phyloP scores from a whole-genome alignment of 1,140 invertebrate species.

The Melipona quadrifasciata region DNA sequence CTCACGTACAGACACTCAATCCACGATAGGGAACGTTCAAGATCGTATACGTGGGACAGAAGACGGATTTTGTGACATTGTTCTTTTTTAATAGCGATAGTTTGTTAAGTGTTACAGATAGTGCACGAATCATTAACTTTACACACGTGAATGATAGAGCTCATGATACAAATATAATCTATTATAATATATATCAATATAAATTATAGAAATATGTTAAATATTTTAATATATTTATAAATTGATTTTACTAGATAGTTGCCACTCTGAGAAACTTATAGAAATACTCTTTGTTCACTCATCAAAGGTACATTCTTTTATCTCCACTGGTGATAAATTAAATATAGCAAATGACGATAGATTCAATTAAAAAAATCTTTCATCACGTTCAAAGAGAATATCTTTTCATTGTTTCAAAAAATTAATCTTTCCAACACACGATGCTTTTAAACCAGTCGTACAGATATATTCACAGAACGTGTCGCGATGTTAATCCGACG shows the following conservation, averaged over 20 bases:
- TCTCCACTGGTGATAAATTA: neutral
- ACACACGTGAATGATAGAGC: too few relatives aligned
- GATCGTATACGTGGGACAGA: slow-evolving; percentile 5
- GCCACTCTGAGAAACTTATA: too few relatives aligned
- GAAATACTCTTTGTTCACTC: neutral
- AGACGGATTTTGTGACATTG: slow-evolving; percentile 2
- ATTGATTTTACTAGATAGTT: too few relatives aligned
- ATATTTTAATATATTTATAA: too few relatives aligned
- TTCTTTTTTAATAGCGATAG: neutral
- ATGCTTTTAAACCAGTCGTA: too few relatives aligned
- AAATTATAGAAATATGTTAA: too few relatives aligned
- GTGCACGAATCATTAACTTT: neutral
- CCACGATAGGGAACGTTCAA: slow-evolving; percentile 9
- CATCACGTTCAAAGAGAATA: neutral
- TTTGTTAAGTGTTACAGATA: neutral
- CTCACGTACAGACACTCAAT: slow-evolving; percentile 45
- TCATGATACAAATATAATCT: neutral
- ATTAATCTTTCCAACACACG: neutral
- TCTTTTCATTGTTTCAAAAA: neutral
- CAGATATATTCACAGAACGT: too few relatives aligned
- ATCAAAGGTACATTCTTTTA: neutral
- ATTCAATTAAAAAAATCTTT: neutral
- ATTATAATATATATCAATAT: neutral
- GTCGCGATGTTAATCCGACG: too few relatives aligned
- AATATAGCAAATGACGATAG: neutral